Conservation (phyloP, 2,797 vertebrate genomes). For the Florisuga fusca region DNA sequence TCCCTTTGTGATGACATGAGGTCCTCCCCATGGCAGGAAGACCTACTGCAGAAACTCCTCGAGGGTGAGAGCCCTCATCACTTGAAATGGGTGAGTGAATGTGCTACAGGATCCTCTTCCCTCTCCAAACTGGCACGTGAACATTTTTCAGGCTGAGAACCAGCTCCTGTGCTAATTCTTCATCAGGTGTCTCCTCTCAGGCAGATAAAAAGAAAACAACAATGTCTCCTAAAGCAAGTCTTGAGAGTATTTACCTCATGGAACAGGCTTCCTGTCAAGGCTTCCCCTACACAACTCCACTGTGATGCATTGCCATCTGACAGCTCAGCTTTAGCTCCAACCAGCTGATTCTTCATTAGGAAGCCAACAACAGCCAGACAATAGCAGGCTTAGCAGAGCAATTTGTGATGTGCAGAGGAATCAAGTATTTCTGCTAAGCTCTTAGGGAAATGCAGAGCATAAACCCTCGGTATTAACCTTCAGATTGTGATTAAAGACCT, state of each 20-base stretch:
- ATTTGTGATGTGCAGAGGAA: background rate
- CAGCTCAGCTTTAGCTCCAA: background rate
- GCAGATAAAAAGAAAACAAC: background rate
- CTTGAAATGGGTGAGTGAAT: too few species aligned
- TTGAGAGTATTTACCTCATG: background rate
- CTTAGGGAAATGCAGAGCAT: background rate
- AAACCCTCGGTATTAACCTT: constrained; percentile 18
- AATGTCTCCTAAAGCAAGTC: background rate
- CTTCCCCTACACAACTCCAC: background rate
- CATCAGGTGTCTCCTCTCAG: background rate
- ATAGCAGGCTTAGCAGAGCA: background rate
- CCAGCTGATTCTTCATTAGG: background rate
- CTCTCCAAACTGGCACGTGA: background rate
- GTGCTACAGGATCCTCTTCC: too few species aligned
- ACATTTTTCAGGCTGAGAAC: background rate
- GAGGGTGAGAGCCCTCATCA: too few species aligned
- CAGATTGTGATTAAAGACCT: background rate
- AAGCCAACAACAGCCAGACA: background rate
- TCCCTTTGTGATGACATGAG: background rate
- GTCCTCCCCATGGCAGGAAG: too few species aligned
- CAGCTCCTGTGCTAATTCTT: background rate
- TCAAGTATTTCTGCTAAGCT: background rate
- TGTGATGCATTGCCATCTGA: background rate
- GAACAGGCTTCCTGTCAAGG: background rate
- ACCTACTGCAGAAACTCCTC: too few species aligned